A percentile compares a stretch with the other conserved stretches of the same genome.
Conservation (phyloP, 2,888 invertebrate genomes). For the Drosophila paramelanica region DNA sequence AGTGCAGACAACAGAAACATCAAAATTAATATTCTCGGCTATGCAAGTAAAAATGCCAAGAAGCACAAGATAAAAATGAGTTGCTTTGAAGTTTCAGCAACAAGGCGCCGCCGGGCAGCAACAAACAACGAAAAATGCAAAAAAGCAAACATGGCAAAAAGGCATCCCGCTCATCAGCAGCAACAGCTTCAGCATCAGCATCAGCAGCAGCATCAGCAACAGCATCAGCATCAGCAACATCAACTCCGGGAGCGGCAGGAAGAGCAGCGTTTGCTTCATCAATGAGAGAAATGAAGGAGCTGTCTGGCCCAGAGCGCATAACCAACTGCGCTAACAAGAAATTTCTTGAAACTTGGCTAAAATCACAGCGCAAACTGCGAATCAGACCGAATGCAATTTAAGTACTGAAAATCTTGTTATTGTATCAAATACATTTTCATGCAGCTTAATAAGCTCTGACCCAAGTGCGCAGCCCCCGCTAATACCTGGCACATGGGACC, state of each 20-base stretch:
- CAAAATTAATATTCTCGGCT: constrained; percentile 71
- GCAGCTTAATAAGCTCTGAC: constrained; percentile 51
- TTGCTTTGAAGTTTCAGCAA: constrained; percentile 66
- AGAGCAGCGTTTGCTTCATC: constrained; percentile 66
- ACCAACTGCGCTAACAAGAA: constrained; percentile 33
- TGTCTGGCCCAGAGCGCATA: constrained; percentile 32
- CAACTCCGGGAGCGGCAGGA: constrained; percentile 23
- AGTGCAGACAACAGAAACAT: constrained; percentile 50
- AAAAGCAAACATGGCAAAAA: constrained; percentile 36
- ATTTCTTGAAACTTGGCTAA: constrained; percentile 41
- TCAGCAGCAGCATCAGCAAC: constrained; percentile 12
- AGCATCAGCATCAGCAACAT: not conserved
- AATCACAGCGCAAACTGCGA: constrained; percentile 49
- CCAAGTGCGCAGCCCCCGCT: constrained; percentile 29
- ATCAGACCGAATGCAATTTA: constrained; percentile 59
- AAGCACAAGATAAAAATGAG: constrained; percentile 44
- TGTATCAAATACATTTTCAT: constrained; percentile 36
- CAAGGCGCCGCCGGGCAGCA: constrained; percentile 39
- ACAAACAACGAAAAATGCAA: constrained; percentile 14
- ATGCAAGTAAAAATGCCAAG: constrained; percentile 63
- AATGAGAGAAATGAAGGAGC: constrained; percentile 42
- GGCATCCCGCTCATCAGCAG: constrained; percentile 38
- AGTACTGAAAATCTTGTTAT: constrained; percentile 53
- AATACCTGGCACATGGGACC: constrained; percentile 35
- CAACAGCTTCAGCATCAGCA: not conserved